These are phyloP conservation scores for Prunella himalayana DNA, from an alignment of 2,113 vertebrate genomes.

Conservation along the genomic window DNA sequence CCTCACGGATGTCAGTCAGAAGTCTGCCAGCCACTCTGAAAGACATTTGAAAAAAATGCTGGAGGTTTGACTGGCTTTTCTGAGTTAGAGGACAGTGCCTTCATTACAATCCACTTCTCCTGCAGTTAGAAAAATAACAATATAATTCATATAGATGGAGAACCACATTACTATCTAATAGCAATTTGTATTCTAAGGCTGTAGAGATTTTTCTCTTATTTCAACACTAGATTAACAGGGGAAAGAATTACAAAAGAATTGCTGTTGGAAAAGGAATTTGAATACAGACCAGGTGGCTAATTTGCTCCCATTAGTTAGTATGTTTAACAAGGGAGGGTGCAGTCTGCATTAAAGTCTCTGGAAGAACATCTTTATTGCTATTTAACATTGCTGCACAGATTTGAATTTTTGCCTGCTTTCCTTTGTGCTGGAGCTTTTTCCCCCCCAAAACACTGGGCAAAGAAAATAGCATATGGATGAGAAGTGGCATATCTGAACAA, in stretches of 20 bases:
- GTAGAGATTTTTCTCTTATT: not conserved
- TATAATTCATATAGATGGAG: not conserved
- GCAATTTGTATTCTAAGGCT: not conserved
- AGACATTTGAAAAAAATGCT: not conserved
- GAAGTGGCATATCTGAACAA: not conserved
- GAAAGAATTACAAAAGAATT: not conserved
- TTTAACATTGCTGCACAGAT: not conserved
- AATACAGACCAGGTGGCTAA: constrained; percentile 36
- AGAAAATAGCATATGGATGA: not conserved
- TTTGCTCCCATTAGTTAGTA: constrained; percentile 21
- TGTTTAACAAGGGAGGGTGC: constrained; percentile 12
- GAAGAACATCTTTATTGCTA: constrained; percentile 1
- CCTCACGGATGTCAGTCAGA: not conserved
- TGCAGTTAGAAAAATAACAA: not conserved
- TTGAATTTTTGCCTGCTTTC: not conserved
- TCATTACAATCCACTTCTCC: not conserved
- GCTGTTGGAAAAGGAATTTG: not conserved
- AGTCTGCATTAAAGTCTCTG: not conserved
- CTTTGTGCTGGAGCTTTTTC: not conserved
- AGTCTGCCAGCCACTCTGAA: not conserved
- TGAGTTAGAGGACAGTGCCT: not conserved
- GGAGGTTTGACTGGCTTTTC: not conserved
- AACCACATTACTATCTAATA: not conserved
- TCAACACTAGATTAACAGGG: not conserved
- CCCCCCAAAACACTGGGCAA: not conserved